Evolutionary conservation across 2,797 vertebrate species (phyloP), one percentile per base, ranked within the genome.

Genomic region (Aselliscus stoliczkanus): DNA sequence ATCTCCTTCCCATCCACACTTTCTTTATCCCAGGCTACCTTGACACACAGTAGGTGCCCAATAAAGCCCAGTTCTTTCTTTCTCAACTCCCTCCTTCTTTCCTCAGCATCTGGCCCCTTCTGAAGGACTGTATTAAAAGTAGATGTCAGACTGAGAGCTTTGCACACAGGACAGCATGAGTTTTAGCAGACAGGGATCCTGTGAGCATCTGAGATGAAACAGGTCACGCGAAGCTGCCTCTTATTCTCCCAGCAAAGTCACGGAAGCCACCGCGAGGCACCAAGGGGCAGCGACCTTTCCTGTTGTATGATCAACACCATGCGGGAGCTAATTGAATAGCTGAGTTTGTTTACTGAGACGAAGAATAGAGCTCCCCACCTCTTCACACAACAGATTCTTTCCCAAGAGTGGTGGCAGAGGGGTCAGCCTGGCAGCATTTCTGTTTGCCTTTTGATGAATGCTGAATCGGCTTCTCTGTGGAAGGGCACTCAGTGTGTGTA

Each of bases 271-370:
- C 0, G 0, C 47, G 67, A 44, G 89, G 92, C 5, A 0, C 42
- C 0, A 1, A 0, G 1, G 56, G 90, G 50, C 75, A 50, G 25
- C 0, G 23, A 85, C 73, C 88, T 95, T 76, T 88, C 7, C 0
- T 4, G 3, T 25, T 0, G 21, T 1, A 0, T 4, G 90, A 93
- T 77, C 95, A 88, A 67, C 94, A 97, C 27, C 29, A 0, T 0
- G 12, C 47, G 0, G 27, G 83, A 23, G 87, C 93, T 97, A 95
- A 97, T 52, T 96, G 98, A 96, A 97, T 94, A 96, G 92, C 96
- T 54, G 92, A 65, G 96, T 96, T 97, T 91, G 96, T 97, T 97
- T 90, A 93, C 96, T 0, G 39, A 0, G 58, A 83, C 77, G 92
- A 97, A 87, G 17, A 47, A 82, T 3, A 34, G 93, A 34, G 93